Evolutionary conservation across 2,888 invertebrate genomes (phyloP).

Genomic region (Hirtodrosophila cameraria): DNA sequence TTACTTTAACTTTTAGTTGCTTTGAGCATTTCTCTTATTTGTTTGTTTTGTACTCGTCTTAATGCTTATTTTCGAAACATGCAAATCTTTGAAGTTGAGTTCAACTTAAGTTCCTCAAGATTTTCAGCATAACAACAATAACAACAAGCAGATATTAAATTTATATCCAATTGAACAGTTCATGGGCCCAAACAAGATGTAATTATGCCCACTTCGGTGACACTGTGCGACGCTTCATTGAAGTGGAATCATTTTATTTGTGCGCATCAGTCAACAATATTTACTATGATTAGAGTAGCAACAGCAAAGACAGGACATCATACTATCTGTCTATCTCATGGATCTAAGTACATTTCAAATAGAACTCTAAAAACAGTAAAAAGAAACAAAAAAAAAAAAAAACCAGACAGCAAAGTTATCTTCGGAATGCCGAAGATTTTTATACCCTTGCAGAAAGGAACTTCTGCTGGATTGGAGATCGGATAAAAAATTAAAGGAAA

Average conservation of each 20-base stretch:
- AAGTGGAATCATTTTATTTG: conserved; percentile 59
- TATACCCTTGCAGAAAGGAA: too few species aligned
- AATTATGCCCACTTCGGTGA: conserved; percentile 69
- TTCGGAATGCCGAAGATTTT: too few species aligned
- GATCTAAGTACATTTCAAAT: too few species aligned
- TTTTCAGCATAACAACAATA: conserved; percentile 8
- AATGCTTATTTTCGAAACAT: not conserved
- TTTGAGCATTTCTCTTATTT: too few species aligned
- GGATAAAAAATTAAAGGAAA: too few species aligned
- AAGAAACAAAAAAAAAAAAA: too few species aligned
- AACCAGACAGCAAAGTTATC: too few species aligned
- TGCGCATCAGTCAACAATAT: conserved; percentile 63
- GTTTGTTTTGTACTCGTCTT: not conserved
- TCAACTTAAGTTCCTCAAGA: conserved; percentile 19
- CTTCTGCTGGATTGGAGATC: too few species aligned
- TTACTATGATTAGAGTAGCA: conserved; percentile 64
- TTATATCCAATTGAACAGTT: conserved; percentile 71
- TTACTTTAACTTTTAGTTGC: too few species aligned
- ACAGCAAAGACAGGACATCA: conserved; percentile 20
- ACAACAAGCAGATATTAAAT: conserved; percentile 23
- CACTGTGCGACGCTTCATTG: conserved; percentile 63
- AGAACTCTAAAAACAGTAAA: too few species aligned
- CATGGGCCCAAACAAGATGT: conserved; percentile 48
- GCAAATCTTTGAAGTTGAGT: conserved; percentile 21
- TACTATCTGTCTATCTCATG: too few species aligned